phyloP scores from a whole-genome alignment of 2,888 invertebrate species.

The Limenitis camilla region DNA sequence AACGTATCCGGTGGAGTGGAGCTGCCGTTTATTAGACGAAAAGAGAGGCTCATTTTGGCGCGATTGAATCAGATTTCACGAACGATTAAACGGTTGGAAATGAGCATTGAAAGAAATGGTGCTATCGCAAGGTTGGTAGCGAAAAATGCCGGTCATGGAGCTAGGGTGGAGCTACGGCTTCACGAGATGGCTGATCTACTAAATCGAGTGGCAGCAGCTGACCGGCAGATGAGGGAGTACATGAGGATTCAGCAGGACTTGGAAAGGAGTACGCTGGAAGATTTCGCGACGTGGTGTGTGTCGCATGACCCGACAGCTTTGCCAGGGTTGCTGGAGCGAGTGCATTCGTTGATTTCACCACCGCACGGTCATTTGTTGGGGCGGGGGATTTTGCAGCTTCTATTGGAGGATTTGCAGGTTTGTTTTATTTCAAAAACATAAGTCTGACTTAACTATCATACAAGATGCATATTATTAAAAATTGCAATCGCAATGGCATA shows the following conservation, averaged over 20 bases:
- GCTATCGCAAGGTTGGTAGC: constrained; percentile 50
- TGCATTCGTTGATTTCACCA: constrained; percentile 77
- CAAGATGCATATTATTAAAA: too few relatives aligned
- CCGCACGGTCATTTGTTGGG: constrained; percentile 57
- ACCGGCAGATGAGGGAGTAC: constrained; percentile 76
- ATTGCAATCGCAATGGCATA: too few relatives aligned
- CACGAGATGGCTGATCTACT: constrained; percentile 77
- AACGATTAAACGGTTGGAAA: constrained; percentile 47
- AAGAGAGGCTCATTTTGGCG: constrained; percentile 76
- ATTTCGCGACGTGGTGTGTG: constrained; percentile 81
- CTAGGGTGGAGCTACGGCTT: constrained; percentile 74
- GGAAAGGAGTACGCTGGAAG: constrained; percentile 79
- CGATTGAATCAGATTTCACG: constrained; percentile 51
- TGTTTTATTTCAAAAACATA: too few relatives aligned
- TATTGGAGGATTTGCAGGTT: constrained; percentile 58
- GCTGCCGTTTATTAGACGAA: constrained; percentile 75
- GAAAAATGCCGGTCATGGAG: constrained; percentile 48
- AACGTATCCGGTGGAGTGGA: constrained; percentile 70
- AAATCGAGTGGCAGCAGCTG: constrained; percentile 74
- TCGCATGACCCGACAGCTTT: constrained; percentile 79
- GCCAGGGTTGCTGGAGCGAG: constrained; percentile 77
- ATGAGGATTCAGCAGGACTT: constrained; percentile 66
- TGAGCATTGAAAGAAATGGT: constrained; percentile 43
- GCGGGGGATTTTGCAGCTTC: constrained; percentile 57
- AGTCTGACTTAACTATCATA: too few relatives aligned